Percentiles rank a stretch among this genome's conserved stretches.
These are phyloP conservation scores for Cygnus olor DNA, from an alignment of 2,797 vertebrate genomes.

Conservation along the genomic window DNA sequence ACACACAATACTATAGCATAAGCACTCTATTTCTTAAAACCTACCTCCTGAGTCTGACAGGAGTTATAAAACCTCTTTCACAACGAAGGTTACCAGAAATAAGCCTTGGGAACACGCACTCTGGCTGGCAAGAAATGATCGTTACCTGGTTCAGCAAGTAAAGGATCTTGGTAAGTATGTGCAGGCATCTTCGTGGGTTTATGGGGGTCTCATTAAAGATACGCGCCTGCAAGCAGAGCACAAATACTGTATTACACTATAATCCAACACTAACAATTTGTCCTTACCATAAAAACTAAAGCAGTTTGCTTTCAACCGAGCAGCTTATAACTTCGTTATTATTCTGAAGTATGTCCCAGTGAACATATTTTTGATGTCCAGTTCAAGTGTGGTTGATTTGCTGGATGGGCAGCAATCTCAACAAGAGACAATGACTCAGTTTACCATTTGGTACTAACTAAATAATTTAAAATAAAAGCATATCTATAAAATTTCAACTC, in stretches of 20 bases:
- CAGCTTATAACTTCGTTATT: not conserved
- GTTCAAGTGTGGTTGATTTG: not conserved
- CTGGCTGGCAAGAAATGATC: accelerated
- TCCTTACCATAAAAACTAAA: not conserved
- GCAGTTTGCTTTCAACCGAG: not conserved
- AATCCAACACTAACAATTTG: not conserved
- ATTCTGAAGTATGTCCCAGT: not conserved
- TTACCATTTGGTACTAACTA: not conserved
- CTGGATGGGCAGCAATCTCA: not conserved
- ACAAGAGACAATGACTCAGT: accelerated
- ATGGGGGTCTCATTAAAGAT: slow-evolving; percentile 98
- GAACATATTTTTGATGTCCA: not conserved
- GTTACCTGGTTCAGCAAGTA: slow-evolving; percentile 96
- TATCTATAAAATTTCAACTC: not conserved
- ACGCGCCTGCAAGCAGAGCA: slow-evolving; percentile 83
- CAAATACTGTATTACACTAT: not conserved
- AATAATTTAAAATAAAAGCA: not conserved
- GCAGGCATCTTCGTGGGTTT: slow-evolving; percentile 95
- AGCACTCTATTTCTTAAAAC: not conserved
- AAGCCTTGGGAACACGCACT: not conserved
- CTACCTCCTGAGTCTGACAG: not conserved
- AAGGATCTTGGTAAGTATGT: slow-evolving; percentile 98
- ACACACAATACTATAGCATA: not conserved
- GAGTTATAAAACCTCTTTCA: not conserved
- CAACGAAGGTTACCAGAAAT: not conserved